Conservation (phyloP, 2,888 invertebrate genomes). For the Gnatocerus cornutus region DNA sequence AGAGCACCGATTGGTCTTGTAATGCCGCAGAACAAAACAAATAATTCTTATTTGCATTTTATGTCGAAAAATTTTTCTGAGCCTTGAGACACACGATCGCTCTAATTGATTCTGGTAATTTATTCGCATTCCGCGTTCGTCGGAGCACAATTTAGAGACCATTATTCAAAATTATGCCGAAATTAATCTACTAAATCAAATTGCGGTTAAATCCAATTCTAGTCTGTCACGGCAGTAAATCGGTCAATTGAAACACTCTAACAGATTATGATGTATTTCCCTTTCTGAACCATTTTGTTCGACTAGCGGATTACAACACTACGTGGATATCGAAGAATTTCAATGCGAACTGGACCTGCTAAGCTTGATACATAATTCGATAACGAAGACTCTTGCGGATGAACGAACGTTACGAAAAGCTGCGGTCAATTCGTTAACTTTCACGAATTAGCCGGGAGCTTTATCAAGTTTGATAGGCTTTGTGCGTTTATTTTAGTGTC, state of each 20-base stretch:
- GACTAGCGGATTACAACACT: constrained; percentile 42
- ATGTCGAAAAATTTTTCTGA: constrained; percentile 39
- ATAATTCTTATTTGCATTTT: constrained; percentile 61
- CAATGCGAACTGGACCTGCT: too few species aligned
- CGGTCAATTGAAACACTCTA: constrained; percentile 63
- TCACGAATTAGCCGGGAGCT: constrained; percentile 15
- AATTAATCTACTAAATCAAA: constrained; percentile 67
- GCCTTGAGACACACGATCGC: constrained; percentile 22
- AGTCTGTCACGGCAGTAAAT: constrained; percentile 61
- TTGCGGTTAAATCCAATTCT: constrained; percentile 64
- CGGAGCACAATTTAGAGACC: constrained; percentile 55
- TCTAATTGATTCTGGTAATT: constrained; percentile 43
- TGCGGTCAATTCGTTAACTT: constrained; percentile 29
- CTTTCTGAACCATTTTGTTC: constrained; percentile 52
- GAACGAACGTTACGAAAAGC: constrained; percentile 3
- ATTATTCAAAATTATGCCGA: constrained; percentile 66
- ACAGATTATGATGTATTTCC: constrained; percentile 61
- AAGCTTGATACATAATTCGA: constrained; percentile 17
- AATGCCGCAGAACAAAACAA: constrained; percentile 59
- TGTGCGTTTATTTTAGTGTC: too few species aligned
- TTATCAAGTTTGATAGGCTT: constrained; percentile 35
- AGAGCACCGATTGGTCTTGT: constrained; percentile 64
- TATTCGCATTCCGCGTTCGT: constrained; percentile 52
- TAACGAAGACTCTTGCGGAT: constrained; percentile 20
- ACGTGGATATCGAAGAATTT: constrained; percentile 45